These are phyloP conservation scores for Lepas anatifera DNA, from an alignment of 2,888 invertebrate species.

Conservation along the genomic window DNA sequence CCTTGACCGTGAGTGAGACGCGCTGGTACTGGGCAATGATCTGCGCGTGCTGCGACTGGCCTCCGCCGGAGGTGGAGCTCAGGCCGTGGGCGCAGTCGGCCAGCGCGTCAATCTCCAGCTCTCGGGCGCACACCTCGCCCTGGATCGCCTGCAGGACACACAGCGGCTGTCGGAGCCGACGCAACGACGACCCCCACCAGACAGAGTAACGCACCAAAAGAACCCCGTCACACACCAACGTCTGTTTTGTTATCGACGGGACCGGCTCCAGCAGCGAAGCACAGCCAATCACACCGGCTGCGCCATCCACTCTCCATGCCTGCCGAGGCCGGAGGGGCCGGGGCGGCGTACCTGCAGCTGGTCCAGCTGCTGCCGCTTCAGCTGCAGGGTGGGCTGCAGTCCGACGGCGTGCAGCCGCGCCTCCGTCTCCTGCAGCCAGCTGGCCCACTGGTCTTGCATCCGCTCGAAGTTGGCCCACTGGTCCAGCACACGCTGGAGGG, in stretches of 20 bases:
- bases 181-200: not conserved
- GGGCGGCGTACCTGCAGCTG: constrained; percentile 47
- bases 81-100: constrained; percentile 80
- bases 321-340: too few species aligned
- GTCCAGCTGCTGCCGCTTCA: constrained; percentile 75
- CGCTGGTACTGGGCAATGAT: constrained; percentile 85
- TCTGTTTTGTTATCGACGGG: not conserved
- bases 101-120: constrained; percentile 81
- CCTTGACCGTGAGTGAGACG: constrained; percentile 72
- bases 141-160: constrained; percentile 43
- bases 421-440: constrained; percentile 81
- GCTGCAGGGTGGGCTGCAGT: constrained; percentile 62
- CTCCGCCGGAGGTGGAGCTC: constrained; percentile 53
- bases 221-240: constrained; percentile 33
- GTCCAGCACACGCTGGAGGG: constrained; percentile 66
- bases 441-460: constrained; percentile 66
- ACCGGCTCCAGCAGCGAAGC: too few species aligned
- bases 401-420: constrained; percentile 76
- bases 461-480: constrained; percentile 87
- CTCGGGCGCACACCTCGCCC: constrained; percentile 79
- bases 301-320: too few species aligned
- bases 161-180: not conserved
- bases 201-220: not conserved
- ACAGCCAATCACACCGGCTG: too few species aligned
- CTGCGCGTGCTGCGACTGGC: constrained; percentile 70